Percentiles rank a stretch among this genome's conserved stretches.
Conservation (phyloP, 2,797 vertebrate genomes). For the Cirrhinus mrigala region DNA sequence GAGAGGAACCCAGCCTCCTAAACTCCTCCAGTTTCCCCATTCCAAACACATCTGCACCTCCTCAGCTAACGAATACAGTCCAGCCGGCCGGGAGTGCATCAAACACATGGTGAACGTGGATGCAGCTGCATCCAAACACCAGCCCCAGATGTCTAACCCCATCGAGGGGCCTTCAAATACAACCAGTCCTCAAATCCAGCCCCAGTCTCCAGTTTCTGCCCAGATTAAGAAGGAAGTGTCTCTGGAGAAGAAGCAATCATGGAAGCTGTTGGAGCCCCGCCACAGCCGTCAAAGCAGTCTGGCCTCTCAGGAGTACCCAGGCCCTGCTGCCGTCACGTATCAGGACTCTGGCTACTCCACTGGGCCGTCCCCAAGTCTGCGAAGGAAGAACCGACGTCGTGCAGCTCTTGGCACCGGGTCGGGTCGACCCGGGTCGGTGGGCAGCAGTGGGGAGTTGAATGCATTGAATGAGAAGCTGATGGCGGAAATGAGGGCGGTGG, state of each 20-base stretch:
- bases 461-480: slow-evolving; percentile 82
- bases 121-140: slow-evolving; percentile 58
- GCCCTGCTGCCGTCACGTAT: slow-evolving; percentile 71
- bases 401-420: slow-evolving; percentile 69
- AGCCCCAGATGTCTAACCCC: slow-evolving; percentile 19
- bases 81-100: slow-evolving; percentile 82
- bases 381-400: slow-evolving; percentile 77
- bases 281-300: slow-evolving; percentile 81
- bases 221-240: slow-evolving; percentile 65
- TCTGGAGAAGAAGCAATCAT: slow-evolving; percentile 81
- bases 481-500: slow-evolving; percentile 82
- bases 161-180: slow-evolving; percentile 33
- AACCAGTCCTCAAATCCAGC: slow-evolving; percentile 19
- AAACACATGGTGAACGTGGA: slow-evolving; percentile 85
- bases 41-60: slow-evolving; percentile 74
- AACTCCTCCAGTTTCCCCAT: slow-evolving; percentile 78
- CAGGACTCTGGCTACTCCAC: slow-evolving; percentile 86
- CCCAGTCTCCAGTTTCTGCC: slow-evolving; percentile 48
- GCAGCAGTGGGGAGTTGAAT: slow-evolving; percentile 78
- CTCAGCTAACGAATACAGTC: slow-evolving; percentile 80
- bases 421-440: slow-evolving; percentile 79
- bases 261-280: slow-evolving; percentile 78
- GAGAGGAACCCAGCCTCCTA: slow-evolving; percentile 67
- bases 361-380: slow-evolving; percentile 82
- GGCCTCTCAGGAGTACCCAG: slow-evolving; percentile 79